Conservation (phyloP, 2,888 invertebrate genomes). For the Dasysyrphus tricinctus region DNA sequence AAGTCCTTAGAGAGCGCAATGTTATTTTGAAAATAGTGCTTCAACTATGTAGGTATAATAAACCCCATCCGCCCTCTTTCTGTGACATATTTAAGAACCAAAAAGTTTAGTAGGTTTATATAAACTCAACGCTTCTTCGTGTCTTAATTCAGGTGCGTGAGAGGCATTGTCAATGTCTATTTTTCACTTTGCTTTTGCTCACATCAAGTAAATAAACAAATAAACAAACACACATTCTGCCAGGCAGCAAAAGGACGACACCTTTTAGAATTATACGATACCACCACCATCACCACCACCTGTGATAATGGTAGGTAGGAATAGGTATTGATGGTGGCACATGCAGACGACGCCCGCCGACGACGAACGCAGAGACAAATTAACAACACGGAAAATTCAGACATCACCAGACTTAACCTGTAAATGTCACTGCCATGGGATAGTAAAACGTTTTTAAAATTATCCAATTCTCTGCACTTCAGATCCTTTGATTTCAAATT, state of each 20-base stretch:
- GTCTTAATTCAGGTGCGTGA: conserved; percentile 49
- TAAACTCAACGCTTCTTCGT: conserved; percentile 20
- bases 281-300: not conserved
- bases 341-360: not conserved
- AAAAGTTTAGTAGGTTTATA: not conserved
- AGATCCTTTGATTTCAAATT: conserved; percentile 33
- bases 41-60: not conserved
- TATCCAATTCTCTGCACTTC: conserved; percentile 33
- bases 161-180: conserved; percentile 43
- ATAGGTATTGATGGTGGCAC: conserved; percentile 21
- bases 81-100: conserved; percentile 18
- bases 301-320: not conserved
- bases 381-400: conserved; percentile 49
- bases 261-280: conserved; percentile 1
- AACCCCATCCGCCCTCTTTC: not conserved
- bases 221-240: not conserved
- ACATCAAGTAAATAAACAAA: not conserved
- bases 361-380: conserved; percentile 29
- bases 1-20: not conserved
- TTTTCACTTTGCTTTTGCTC: not conserved
- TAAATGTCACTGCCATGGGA: conserved; percentile 16
- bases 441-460: conserved; percentile 51
- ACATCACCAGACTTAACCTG: conserved; percentile 32
- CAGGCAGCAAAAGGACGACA: conserved; percentile 8
- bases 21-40: conserved; percentile 20